Base-by-base conservation (phyloP, 2,797 vertebrate species). In the Lophius americanus region DNA sequence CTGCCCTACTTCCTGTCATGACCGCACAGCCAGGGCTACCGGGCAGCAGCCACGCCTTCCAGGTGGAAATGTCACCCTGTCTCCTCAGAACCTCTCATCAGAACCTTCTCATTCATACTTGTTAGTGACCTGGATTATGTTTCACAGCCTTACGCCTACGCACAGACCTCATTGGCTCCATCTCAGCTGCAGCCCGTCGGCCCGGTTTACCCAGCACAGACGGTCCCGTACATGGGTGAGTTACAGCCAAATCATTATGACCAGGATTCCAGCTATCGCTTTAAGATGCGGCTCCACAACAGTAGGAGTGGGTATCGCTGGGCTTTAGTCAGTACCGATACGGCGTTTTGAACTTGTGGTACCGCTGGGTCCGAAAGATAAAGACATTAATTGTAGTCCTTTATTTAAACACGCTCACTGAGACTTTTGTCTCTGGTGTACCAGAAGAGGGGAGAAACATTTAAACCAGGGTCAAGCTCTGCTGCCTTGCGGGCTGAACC, bases 191-290 rank as follows among this genome's bases (percentile, higher is more conserved):
- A 98, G 84, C 88, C 95, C 2, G 81, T 94, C 6, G 91, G 91
- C 53, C 94, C 95, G 72, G 87, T 96, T 82, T 97, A 94, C 86
- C 92, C 96, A 0, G 37, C 94, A 42, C 95, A 95, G 44, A 66
- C 92, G 1, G 85, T 92, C 33, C 89, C 95, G 48, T 98, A 95
- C 78, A 94, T 96, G 92, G 97, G 98, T 99, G 93, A 72, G 66
- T 43, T 4, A 38, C 14, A 38, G 42, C 2, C 42, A 51, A 42
- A 12, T 12, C 38, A 5, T 38, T 7, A 12, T 37, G 4, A 43
- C 38, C 35, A 48, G 35, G 3, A 23, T 23, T 11, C 7, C 1
- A 8, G 52, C 35, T 5, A n/a, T 11, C 7, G 7, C 33, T 52
- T 23, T 5, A 52, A 46, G 23, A 47, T 48, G 23, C 8, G 37